Evolutionary conservation across 1,140 invertebrate species (phyloP).

Genomic region (Euwallacea similis): DNA sequence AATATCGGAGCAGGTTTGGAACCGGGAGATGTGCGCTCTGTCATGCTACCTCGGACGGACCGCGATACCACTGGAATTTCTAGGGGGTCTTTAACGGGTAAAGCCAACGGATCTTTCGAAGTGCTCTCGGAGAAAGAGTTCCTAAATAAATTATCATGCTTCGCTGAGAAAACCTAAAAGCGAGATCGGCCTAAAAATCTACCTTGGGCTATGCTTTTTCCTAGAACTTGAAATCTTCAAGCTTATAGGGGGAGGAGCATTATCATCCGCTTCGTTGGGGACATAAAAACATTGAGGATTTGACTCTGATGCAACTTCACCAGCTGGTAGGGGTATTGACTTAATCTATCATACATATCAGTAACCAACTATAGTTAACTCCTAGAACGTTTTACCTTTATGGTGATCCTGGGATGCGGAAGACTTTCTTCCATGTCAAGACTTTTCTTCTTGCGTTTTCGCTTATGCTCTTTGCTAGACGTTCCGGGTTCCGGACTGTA

Average conservation of each 20-base stretch:
- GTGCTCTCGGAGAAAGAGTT: slow-evolving; percentile 2
- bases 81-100: slow-evolving; percentile 8
- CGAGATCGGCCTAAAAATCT: background rate
- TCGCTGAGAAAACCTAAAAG: background rate
- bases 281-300: slow-evolving; percentile 73
- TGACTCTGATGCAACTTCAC: slow-evolving; percentile 61
- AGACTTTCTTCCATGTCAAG: slow-evolving; percentile 64
- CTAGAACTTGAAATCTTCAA: slow-evolving; percentile 31
- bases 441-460: slow-evolving; percentile 73
- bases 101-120: slow-evolving; percentile 19
- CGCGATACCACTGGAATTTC: slow-evolving; percentile 9
- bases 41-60: slow-evolving; percentile 11
- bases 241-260: slow-evolving; percentile 57
- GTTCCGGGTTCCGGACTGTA: slow-evolving; percentile 66
- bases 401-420: slow-evolving; percentile 72
- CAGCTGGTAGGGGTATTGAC: slow-evolving; percentile 76
- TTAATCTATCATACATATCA: slow-evolving; percentile 64
- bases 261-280: slow-evolving; percentile 69
- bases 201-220: slow-evolving; percentile 36
- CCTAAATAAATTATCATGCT: background rate
- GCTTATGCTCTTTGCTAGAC: slow-evolving; percentile 66
- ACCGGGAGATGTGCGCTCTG: slow-evolving; percentile 53
- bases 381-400: slow-evolving; percentile 62
- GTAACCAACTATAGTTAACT: slow-evolving; percentile 8
- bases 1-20: background rate